Evolutionary conservation across 1,140 invertebrate species (phyloP).

Genomic region (Drosophila sproati): DNA sequence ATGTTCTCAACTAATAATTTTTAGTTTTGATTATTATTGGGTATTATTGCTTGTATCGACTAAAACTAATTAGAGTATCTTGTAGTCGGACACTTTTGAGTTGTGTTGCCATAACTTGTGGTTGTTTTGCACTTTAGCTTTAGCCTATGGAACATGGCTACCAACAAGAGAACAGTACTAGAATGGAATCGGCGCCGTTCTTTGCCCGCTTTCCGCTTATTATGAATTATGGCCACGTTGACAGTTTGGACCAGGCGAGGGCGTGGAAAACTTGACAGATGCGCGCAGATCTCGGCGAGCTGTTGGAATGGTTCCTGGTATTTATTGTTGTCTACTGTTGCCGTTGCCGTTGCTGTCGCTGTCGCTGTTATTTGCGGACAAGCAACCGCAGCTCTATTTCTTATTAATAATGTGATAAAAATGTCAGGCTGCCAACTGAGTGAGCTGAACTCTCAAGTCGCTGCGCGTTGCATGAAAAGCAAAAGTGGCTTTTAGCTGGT

Average conservation of each 20-base stretch:
- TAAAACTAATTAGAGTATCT: neutral
- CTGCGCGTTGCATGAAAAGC: slow-evolving; percentile 37
- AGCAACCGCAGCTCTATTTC: slow-evolving; percentile 65
- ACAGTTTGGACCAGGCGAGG: slow-evolving; percentile 77
- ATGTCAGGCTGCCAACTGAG: slow-evolving; percentile 69
- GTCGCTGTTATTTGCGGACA: slow-evolving; percentile 17
- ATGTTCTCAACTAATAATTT: neutral
- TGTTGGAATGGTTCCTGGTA: slow-evolving; percentile 67
- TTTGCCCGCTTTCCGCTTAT: slow-evolving; percentile 57
- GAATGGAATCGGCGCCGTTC: slow-evolving; percentile 65
- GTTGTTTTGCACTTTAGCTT: slow-evolving; percentile 23
- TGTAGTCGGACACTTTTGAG: neutral
- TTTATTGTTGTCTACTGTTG: slow-evolving; percentile 37
- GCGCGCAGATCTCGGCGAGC: slow-evolving; percentile 59
- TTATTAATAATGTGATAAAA: slow-evolving; percentile 83
- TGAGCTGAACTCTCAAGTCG: slow-evolving; percentile 46
- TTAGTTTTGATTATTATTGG: neutral
- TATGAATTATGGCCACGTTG: slow-evolving; percentile 82
- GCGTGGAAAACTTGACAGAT: slow-evolving; percentile 82
- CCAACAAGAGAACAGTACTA: slow-evolving; percentile 30
- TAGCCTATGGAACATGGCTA: slow-evolving; percentile 24
- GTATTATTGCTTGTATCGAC: no score
- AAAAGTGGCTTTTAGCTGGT: slow-evolving; percentile 42
- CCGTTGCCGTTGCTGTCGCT: neutral
- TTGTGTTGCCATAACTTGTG: neutral